These are phyloP conservation scores for Diorhabda sublineata DNA, from an alignment of 1,140 invertebrate species.

Conservation along the genomic window DNA sequence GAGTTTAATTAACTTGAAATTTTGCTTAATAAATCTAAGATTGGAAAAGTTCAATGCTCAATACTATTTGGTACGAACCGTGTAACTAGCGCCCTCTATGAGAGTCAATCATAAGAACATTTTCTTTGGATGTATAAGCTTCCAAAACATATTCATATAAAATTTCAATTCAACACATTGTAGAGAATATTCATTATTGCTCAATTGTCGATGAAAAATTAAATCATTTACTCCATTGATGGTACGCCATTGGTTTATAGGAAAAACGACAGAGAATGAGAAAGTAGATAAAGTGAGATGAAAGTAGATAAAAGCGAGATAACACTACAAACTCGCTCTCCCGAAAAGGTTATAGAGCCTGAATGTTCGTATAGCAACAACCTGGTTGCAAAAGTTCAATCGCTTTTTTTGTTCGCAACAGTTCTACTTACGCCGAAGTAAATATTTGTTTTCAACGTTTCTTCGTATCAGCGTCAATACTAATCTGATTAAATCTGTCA, in stretches of 20 bases:
- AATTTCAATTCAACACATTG: no score
- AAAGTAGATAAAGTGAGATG: constrained; percentile 17
- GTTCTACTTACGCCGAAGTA: constrained; percentile 5
- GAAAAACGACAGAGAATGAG: constrained; percentile 28
- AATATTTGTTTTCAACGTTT: constrained; percentile 9
- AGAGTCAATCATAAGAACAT: no score
- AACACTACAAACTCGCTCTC: neutral
- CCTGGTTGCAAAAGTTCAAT: constrained; percentile 10
- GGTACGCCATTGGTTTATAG: constrained; percentile 17
- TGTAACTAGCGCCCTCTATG: no score
- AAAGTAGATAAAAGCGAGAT: neutral
- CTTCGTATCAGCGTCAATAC: constrained; percentile 5
- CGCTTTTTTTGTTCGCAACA: constrained; percentile 5
- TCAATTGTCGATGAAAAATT: no score
- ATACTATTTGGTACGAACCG: no score
- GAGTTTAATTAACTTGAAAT: no score
- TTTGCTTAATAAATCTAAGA: no score
- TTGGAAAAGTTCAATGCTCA: no score
- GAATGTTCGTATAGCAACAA: constrained; percentile 15
- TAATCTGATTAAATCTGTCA: neutral
- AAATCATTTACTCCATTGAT: no score
- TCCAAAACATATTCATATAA: no score
- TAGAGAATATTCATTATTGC: no score
- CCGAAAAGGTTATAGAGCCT: constrained; percentile 18
- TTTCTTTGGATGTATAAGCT: no score